Evolutionary conservation across 2,113 vertebrate genomes (phyloP), one percentile per base, ranked within the genome.

Genomic region (Istiophorus platypterus): DNA sequence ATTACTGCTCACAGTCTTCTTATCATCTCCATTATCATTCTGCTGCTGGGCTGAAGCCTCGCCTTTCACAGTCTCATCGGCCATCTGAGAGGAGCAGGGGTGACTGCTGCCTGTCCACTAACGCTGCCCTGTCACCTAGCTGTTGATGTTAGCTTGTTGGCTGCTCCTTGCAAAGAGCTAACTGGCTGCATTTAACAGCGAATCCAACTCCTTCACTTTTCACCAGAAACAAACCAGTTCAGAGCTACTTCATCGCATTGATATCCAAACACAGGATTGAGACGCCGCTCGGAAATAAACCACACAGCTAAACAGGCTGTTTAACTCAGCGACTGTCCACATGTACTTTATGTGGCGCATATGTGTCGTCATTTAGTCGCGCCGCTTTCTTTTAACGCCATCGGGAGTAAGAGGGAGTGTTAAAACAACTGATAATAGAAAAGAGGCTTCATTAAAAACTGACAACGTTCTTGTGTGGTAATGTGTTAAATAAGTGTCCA

Each of bases 281-380:
- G 1, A 15, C 58, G 18, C 14, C 41, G 3, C 3, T 13, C 37
- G 0, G 57, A 4, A 24, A 15, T 1, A 20, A 22, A 20, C 7
- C 0, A 0, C 26, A 26, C 34, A n/a, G 18, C 6, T 4, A 4
- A 1, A 65, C 22, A 15, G 5, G 1, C 15, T 4, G 3, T 12
- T 68, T 10, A 0, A 26, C 15, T 26, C 1, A 26, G 51, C 15
- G 1, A 2, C 76, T 34, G 8, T 6, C n/a, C 78, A 82, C 88
- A 79, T 82, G 88, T 24, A 56, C 20, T 0, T 22, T 37, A 1
- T 39, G 9, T 11, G 85, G 61, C 88, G 82, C 85, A 2, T 22
- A 0, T 3, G 1, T 77, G 64, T 87, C 89, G 92, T 91, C 75
- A 86, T 63, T 47, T 29, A 54, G 13, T 0, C 4, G 85, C 86